Evolutionary conservation across 2,888 invertebrate genomes (phyloP), one percentile per base, ranked within the genome.

Genomic region (Euzetes globulus): DNA sequence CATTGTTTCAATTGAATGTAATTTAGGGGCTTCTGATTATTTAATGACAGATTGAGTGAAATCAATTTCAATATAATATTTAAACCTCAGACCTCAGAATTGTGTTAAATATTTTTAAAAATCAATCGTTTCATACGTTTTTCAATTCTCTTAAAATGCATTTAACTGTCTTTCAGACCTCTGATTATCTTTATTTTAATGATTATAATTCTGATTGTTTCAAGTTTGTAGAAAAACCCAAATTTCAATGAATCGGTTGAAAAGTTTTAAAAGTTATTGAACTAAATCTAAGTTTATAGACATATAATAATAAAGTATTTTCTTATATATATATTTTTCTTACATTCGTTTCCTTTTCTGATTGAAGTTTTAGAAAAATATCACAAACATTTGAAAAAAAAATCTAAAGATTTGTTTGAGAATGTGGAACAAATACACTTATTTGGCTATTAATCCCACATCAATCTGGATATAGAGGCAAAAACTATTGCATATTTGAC

Each of bases 241-340:
- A 33, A 33, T 33, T 33, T 50, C 50, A 50, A 50, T 50, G 50
- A 50, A 50, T 50, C 17, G 3, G n/a, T 63, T 17, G n/a, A 63
- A 63, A 63, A 2, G n/a, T 63, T 63, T 33, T 29, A 1, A 63
- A n/a, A 63, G 63, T 63, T 63, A 63, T 63, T 63, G 63, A 63
- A 63, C 63, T 63, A n/a, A 63, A 63, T 33, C n/a, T 33, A 17
- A 37, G 33, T 63, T 55, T 22, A 22, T 3, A 55, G n/a, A 55
- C 55, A 19, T 55, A 55, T 17, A 55, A 55, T 17, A 47, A 13
- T 47, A 47, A 47, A 9, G 3, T 1, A n/a, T 1, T 19, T 5
- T 19, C 19, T 4, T 7, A 52, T 33, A n/a, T 33, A 52, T 52
- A 19, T 52, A 19, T 52, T n/a, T 52, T 52, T 52, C 47, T 47